Percentiles rank a stretch among this genome's conserved stretches.
Conservation (phyloP, 2,797 vertebrate species). For the Pteropus rufus region DNA sequence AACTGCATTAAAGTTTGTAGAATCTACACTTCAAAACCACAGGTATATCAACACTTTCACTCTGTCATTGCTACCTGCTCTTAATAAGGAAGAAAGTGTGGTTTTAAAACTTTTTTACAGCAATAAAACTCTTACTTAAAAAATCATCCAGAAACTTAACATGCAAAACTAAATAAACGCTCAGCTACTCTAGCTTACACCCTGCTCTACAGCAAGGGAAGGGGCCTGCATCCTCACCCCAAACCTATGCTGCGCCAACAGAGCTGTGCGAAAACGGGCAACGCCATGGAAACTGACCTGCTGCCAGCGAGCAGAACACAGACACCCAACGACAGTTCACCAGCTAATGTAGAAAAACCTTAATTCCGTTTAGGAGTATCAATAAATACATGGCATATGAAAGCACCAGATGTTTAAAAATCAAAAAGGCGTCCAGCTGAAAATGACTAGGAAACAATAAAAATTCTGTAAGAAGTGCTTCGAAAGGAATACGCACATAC, state of each 20-base stretch:
- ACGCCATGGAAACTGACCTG: not conserved
- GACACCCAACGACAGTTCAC: not conserved
- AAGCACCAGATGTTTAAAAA: not conserved
- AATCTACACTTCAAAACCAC: not conserved
- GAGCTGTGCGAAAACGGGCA: not conserved
- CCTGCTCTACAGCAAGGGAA: no score
- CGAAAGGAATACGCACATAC: not conserved
- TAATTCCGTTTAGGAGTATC: not conserved
- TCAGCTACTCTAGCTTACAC: not conserved
- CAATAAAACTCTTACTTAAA: not conserved
- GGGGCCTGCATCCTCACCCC: not conserved
- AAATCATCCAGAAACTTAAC: not conserved
- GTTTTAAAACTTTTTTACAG: not conserved
- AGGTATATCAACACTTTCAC: not conserved
- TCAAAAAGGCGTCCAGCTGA: not conserved
- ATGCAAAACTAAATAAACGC: not conserved
- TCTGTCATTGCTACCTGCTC: not conserved
- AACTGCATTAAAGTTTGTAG: not conserved
- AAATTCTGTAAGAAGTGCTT: not conserved
- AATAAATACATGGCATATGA: not conserved
- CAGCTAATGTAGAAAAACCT: not conserved
- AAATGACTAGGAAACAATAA: not conserved
- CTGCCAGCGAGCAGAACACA: not conserved
- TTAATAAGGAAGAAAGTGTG: not conserved
- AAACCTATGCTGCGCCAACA: not conserved